A percentile compares a stretch with the other conserved stretches of the same genome.
phyloP scores from a whole-genome alignment of 2,888 invertebrate species.

The Alviniconcha strummeri region DNA sequence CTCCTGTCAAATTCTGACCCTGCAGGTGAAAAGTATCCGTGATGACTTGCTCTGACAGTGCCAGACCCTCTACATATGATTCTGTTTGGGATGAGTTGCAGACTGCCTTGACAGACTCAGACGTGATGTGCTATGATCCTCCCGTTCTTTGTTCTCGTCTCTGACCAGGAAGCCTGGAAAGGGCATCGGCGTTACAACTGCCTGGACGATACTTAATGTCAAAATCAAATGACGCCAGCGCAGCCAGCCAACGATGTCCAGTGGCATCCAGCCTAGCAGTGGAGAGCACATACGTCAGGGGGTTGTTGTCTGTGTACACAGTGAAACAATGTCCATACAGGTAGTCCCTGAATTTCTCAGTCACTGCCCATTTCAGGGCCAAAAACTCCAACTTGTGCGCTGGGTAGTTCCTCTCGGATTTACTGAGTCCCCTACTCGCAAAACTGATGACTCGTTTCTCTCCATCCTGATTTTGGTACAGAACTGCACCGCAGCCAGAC shows the following conservation, averaged over 20 bases:
- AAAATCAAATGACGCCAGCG: slow-evolving; percentile 24
- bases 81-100: neutral
- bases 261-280: slow-evolving; percentile 26
- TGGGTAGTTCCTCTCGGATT: slow-evolving; percentile 37
- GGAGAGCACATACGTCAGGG: slow-evolving; percentile 27
- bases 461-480: slow-evolving; percentile 38
- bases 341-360: slow-evolving; percentile 37
- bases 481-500: slow-evolving; percentile 40
- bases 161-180: slow-evolving; percentile 19
- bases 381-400: slow-evolving; percentile 44
- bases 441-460: slow-evolving; percentile 35
- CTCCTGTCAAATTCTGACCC: neutral
- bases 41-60: neutral
- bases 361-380: slow-evolving; percentile 42
- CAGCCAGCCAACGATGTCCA: slow-evolving; percentile 30
- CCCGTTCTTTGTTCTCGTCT: too few species aligned
- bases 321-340: slow-evolving; percentile 9
- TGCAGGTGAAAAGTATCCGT: neutral
- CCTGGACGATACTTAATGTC: slow-evolving; percentile 26
- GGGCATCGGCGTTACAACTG: slow-evolving; percentile 5
- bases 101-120: neutral
- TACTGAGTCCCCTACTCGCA: slow-evolving; percentile 39
- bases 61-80: neutral
- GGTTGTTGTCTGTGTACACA: slow-evolving; percentile 27
- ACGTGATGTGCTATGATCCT: neutral